A percentile compares a stretch with the other conserved stretches of the same genome.
Conservation (phyloP, 2,113 vertebrate species). For the Heterotilapia buettikoferi region DNA sequence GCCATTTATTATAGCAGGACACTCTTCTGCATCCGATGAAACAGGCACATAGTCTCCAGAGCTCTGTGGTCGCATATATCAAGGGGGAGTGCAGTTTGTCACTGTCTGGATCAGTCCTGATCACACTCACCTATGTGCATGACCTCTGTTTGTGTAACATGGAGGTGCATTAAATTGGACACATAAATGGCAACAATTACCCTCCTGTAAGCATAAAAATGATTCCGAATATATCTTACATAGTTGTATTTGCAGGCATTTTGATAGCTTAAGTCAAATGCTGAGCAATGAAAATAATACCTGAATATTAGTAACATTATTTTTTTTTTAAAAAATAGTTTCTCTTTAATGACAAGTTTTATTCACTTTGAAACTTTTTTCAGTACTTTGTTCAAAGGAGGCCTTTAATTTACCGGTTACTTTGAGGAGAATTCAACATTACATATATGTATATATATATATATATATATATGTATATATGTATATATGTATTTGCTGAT, state of each 20-base stretch:
- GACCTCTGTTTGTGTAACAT: background rate
- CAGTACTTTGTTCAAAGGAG: background rate
- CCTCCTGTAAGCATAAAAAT: background rate
- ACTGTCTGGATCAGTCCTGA: conserved; percentile 1
- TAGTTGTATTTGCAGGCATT: background rate
- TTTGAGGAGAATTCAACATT: background rate
- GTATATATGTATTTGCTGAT: background rate
- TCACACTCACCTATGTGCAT: background rate
- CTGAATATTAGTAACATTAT: background rate
- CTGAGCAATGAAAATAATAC: background rate
- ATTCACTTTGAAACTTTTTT: background rate
- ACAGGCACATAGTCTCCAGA: conserved; percentile 11
- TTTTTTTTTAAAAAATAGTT: background rate
- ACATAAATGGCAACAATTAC: background rate
- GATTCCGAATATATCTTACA: background rate
- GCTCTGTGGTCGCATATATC: conserved; percentile 22
- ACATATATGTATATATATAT: background rate
- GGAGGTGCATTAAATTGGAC: background rate
- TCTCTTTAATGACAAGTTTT: background rate
- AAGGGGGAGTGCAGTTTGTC: conserved; percentile 1
- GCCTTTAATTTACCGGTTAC: background rate
- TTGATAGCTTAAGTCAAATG: background rate
- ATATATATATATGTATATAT: background rate
- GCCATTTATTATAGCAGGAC: conserved; percentile 48
- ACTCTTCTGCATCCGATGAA: conserved; percentile 16